phyloP scores from a whole-genome alignment of 2,113 vertebrate species.

The Nansenia antarctica region DNA sequence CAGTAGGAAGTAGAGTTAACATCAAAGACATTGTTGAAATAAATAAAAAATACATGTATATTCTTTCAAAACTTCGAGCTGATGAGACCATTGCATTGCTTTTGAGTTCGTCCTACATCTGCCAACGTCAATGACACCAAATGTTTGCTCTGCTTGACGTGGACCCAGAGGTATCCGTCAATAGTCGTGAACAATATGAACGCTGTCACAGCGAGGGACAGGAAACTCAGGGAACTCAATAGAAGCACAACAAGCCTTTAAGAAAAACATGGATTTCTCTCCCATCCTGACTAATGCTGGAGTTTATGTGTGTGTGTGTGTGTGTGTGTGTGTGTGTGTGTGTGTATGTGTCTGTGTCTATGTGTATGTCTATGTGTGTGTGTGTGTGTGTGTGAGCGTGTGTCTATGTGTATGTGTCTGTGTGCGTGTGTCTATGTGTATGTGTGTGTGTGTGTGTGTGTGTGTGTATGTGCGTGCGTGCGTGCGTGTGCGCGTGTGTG shows the following conservation, averaged over 20 bases:
- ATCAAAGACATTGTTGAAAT: conserved; percentile 6
- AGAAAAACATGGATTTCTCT: conserved; percentile 49
- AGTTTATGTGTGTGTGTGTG: conserved; percentile 49
- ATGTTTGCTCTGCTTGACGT: conserved; percentile 50
- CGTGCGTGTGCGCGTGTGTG: too few relatives aligned
- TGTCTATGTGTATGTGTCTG: too few relatives aligned
- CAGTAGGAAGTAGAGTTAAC: neutral
- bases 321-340: conserved; percentile 50
- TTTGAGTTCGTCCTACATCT: conserved; percentile 36
- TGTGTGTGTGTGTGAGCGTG: too few relatives aligned
- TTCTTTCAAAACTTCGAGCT: conserved; percentile 7
- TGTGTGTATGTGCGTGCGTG: too few relatives aligned
- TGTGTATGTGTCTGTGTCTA: conserved; percentile 45
- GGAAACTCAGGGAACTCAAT: conserved; percentile 45
- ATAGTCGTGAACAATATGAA: conserved; percentile 53
- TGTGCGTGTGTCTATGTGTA: too few relatives aligned
- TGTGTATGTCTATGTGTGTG: too few relatives aligned
- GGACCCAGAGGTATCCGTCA: conserved; percentile 43
- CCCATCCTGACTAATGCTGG: conserved; percentile 50
- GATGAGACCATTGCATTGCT: conserved; percentile 19
- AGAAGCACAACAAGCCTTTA: conserved; percentile 33
- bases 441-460: too few relatives aligned
- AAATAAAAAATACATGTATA: conserved; percentile 2
- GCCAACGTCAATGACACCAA: conserved; percentile 57
- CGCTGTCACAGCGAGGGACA: neutral